phyloP scores from a whole-genome alignment of 2,888 invertebrate genomes.

The Xanthorhoe designata region DNA sequence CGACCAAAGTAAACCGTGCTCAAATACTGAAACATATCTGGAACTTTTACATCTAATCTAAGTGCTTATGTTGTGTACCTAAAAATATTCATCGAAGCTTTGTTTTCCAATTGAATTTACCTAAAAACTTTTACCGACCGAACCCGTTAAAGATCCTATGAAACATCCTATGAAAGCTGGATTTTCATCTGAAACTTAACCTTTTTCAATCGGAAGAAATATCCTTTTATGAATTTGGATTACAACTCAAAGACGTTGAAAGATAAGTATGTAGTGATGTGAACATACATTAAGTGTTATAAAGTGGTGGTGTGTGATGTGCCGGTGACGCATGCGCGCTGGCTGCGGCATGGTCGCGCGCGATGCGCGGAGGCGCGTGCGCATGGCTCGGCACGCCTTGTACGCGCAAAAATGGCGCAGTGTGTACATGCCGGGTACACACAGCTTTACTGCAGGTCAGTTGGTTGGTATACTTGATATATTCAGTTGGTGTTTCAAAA shows the following conservation, averaged over 20 bases:
- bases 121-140: neutral
- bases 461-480: no score
- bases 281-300: conserved; percentile 3
- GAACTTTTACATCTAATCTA: conserved; percentile 10
- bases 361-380: conserved; percentile 82
- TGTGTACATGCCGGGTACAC: conserved; percentile 78
- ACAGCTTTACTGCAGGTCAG: conserved; percentile 75
- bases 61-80: conserved; percentile 2
- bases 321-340: conserved; percentile 31
- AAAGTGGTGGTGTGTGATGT: conserved; percentile 13
- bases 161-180: no score
- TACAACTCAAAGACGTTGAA: neutral
- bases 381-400: conserved; percentile 81
- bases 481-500: no score
- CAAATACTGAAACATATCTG: conserved; percentile 18
- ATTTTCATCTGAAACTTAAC: neutral
- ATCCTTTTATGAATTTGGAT: neutral
- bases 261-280: neutral
- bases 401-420: conserved; percentile 79
- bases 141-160: neutral
- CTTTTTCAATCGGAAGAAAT: neutral
- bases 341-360: conserved; percentile 70
- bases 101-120: neutral
- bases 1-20: conserved; percentile 15
- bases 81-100: neutral